Evolutionary conservation across 2,888 invertebrate genomes (phyloP), one percentile per base, ranked within the genome.

Genomic region (Pherbina coryleti): DNA sequence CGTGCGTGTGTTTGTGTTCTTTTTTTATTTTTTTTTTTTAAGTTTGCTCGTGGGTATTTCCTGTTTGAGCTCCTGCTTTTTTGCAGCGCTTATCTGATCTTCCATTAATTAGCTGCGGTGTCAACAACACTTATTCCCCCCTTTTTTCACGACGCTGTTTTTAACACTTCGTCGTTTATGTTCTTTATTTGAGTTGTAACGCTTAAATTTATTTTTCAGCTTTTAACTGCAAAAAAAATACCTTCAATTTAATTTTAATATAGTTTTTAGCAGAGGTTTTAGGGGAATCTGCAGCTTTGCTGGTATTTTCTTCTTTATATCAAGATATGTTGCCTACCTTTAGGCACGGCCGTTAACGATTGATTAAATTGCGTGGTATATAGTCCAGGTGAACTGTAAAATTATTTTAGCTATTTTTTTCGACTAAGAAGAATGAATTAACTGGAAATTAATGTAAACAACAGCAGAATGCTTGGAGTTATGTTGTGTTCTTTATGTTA

Each of bases 61-160:
- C 11, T 44, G 19, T 31, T 37, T 44, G 3, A 60, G 22, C 37
- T 19, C 34, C 3, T 14, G n/a, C 25, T 11, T 25, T 60, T 34
- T 64, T 64, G 11, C 57, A 2, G 57, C 28, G 25, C 14, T 67
- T 67, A 67, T 44, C 67, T 67, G 67, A 72, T 72, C 34, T 37
- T 34, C 57, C 34, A 72, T 72, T 60, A 72, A 72, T 72, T 72
- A 72, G 72, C 57, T 72, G 72, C 72, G 37, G 72, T 72, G 72
- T 72, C 72, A 72, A 72, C 72, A 60, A 44, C 57, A 72, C 37
- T 44, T 72, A 37, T 72, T 69, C 49, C 44, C 55, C 57, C 8
- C 17, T 57, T 60, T 37, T 7, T 22, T 19, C 22, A 37, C 28
- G 11, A 34, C 34, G 44, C 14, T 28, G 17, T 51, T 17, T 49